These are phyloP conservation scores for Muscicapa striata DNA, from an alignment of 2,797 vertebrate genomes.

Conservation along the genomic window DNA sequence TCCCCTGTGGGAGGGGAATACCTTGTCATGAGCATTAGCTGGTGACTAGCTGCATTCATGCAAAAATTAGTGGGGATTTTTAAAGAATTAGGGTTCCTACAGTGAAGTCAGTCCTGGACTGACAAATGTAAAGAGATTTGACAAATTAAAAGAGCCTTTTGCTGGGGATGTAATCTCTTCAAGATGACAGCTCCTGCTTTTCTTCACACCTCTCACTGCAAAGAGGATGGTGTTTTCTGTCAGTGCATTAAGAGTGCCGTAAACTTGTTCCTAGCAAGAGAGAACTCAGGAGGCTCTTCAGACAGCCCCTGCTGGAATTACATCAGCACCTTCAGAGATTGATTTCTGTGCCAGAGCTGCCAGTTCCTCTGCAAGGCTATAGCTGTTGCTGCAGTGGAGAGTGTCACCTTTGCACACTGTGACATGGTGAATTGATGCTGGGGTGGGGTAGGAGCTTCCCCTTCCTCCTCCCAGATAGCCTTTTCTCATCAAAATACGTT, in stretches of 20 bases:
- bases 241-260: background rate
- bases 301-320: background rate
- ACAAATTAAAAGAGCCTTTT: background rate
- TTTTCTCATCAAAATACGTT: background rate
- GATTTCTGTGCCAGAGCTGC: background rate
- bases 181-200: background rate
- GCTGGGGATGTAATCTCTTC: background rate
- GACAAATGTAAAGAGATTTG: background rate
- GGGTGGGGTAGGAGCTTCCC: background rate
- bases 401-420: background rate
- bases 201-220: background rate
- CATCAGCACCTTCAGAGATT: background rate
- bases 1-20: background rate
- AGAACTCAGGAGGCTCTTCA: background rate
- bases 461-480: background rate
- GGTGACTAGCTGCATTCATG: background rate
- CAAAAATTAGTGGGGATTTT: accelerated
- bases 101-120: background rate
- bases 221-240: background rate
- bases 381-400: background rate
- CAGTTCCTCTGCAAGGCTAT: background rate
- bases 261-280: background rate
- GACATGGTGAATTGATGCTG: background rate
- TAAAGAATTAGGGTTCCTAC: background rate
- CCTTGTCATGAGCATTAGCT: background rate